Evolutionary conservation across 1,140 invertebrate genomes (phyloP), one percentile per base, ranked within the genome.

Genomic region (Drosophila arizonae): DNA sequence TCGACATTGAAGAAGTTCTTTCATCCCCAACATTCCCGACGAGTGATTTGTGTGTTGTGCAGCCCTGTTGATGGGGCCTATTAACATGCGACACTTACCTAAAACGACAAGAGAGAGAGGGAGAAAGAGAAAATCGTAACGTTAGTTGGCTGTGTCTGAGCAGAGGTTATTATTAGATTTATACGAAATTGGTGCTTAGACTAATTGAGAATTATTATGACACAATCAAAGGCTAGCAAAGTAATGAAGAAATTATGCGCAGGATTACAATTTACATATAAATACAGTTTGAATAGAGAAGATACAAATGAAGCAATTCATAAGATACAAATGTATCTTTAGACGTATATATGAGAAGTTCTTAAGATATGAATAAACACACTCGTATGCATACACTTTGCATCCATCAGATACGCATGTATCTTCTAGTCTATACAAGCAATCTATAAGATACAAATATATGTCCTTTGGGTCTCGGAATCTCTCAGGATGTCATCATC

Each of bases 11-110:
- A 65, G 21, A 15, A 24, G 24, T 30, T 28, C 24, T 2, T 54
- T 24, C 36, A 10, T 17, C 36, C 4, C 11, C 13, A 13, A 1
- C 21, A 26, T 6, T 8, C 36, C 21, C 21, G 48, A 11, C 26
- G 56, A 64, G 30, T 66, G 56, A 66, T 72, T 63, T 66, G 45
- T 58, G 43, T 54, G 46, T 24, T 21, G 21, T 61, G 51, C 8
- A 54, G 51, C 4, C 15, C 55, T 15, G 17, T 15, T 68, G 17
- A 15, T 64, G 26, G 62, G 58, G 61, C 46, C 48, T 50, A 77
- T 81, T 81, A 65, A 79, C 55, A 72, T 67, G 72, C 51, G 72
- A 72, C 79, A 86, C 84, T 87, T 87, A 87, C 82, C 82, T 87
- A 72, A 26, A 87, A 79, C 11, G 45, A 81, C 24, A 57, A 62